These are phyloP conservation scores for Choloepus hoffmanni DNA, from an alignment of 2,113 vertebrate species.

Conservation along the genomic window DNA sequence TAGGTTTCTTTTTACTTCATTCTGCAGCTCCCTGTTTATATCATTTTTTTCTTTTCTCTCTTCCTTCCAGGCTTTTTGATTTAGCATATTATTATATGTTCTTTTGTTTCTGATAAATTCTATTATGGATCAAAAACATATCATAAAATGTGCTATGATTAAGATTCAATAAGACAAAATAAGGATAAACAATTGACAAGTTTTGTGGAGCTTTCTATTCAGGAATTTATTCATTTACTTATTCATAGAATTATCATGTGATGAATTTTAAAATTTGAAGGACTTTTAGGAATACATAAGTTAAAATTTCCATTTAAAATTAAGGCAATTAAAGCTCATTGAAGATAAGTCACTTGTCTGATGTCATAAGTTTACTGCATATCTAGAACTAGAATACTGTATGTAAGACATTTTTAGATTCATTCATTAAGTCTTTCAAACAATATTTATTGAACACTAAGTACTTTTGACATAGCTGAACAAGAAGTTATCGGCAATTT, in stretches of 20 bases:
- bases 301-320: neutral
- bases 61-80: neutral
- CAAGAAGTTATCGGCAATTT: neutral
- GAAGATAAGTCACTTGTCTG: neutral
- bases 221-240: slow-evolving; percentile 47
- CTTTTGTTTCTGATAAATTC: slow-evolving; percentile 50
- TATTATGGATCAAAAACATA: neutral
- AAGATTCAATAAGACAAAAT: slow-evolving; percentile 16
- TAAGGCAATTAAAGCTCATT: neutral
- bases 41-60: neutral
- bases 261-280: slow-evolving; percentile 33
- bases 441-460: neutral
- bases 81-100: neutral
- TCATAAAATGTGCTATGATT: neutral
- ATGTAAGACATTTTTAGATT: neutral
- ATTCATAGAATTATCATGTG: neutral
- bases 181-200: slow-evolving; percentile 39
- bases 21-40: neutral
- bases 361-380: neutral
- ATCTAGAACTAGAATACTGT: neutral
- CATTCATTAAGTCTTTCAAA: neutral
- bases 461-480: neutral
- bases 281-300: neutral
- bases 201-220: slow-evolving; percentile 49
- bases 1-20: neutral